Conservation (phyloP, 2,888 invertebrate genomes). For the Drosophila percnosoma region DNA sequence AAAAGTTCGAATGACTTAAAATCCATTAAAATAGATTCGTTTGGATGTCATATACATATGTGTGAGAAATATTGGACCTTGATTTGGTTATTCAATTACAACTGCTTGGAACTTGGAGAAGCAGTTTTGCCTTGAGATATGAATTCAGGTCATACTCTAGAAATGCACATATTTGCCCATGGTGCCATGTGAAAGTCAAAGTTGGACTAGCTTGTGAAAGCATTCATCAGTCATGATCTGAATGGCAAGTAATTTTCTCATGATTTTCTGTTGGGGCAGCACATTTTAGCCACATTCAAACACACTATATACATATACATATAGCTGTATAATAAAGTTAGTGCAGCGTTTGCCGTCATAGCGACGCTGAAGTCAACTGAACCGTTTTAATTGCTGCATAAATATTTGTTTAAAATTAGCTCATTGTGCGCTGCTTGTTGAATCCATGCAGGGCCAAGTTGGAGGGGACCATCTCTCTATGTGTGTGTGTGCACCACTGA, state of each 20-base stretch:
- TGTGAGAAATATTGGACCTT: background rate
- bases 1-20: background rate
- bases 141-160: slow-evolving; percentile 11
- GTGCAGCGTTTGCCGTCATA: slow-evolving; percentile 33
- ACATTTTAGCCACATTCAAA: slow-evolving; percentile 31
- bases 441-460: slow-evolving; percentile 5
- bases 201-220: slow-evolving; percentile 50
- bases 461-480: background rate
- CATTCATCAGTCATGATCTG: slow-evolving; percentile 71
- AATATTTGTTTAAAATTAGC: slow-evolving; percentile 78
- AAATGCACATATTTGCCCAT: slow-evolving; percentile 18
- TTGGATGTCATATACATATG: background rate
- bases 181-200: slow-evolving; percentile 30
- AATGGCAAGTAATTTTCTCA: slow-evolving; percentile 45
- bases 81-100: background rate
- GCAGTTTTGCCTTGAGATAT: background rate
- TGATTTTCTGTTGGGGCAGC: slow-evolving; percentile 50
- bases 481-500: slow-evolving; percentile 3
- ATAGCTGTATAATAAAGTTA: slow-evolving; percentile 44
- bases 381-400: slow-evolving; percentile 79
- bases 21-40: background rate
- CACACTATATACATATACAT: slow-evolving; percentile 6
- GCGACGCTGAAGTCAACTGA: slow-evolving; percentile 64
- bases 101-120: background rate
- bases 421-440: slow-evolving; percentile 62